Evolutionary conservation across 2,888 invertebrate genomes (phyloP).

Genomic region (Catotricha subobsoleta): DNA sequence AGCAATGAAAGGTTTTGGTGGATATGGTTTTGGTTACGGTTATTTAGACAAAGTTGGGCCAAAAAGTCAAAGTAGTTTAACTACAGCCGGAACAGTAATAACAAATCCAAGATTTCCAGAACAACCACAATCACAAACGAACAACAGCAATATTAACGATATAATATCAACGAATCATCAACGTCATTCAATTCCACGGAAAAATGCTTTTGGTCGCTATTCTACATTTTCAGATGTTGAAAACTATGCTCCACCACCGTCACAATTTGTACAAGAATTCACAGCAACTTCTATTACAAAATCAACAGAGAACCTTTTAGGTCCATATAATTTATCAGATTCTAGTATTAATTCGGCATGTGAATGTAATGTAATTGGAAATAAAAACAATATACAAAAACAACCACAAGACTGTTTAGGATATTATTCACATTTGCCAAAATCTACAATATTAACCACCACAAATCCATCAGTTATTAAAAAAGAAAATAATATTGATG

Average conservation of each 20-base stretch:
- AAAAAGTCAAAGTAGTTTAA: conserved; percentile 13
- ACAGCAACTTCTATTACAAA: conserved; percentile 36
- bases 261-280: conserved; percentile 30
- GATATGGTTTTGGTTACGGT: conserved; percentile 74
- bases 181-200: conserved; percentile 30
- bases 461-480: conserved; percentile 20
- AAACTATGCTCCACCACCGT: conserved; percentile 30
- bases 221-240: conserved; percentile 28
- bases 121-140: conserved; percentile 18
- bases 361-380: conserved; percentile 39
- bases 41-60: conserved; percentile 47
- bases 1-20: conserved; percentile 68
- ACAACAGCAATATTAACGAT: conserved; percentile 16
- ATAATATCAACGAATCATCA: conserved; percentile 34
- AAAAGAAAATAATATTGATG: conserved; percentile 17
- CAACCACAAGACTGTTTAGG: conserved; percentile 15
- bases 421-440: conserved; percentile 26
- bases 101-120: conserved; percentile 22
- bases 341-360: conserved; percentile 42
- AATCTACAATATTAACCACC: conserved; percentile 10
- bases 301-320: conserved; percentile 62
- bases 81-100: conserved; percentile 9
- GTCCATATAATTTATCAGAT: conserved; percentile 43
- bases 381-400: conserved; percentile 7
- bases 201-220: conserved; percentile 28